These are phyloP conservation scores for Ammodytes dubius DNA, from an alignment of 2,113 vertebrate species.

Conservation along the genomic window DNA sequence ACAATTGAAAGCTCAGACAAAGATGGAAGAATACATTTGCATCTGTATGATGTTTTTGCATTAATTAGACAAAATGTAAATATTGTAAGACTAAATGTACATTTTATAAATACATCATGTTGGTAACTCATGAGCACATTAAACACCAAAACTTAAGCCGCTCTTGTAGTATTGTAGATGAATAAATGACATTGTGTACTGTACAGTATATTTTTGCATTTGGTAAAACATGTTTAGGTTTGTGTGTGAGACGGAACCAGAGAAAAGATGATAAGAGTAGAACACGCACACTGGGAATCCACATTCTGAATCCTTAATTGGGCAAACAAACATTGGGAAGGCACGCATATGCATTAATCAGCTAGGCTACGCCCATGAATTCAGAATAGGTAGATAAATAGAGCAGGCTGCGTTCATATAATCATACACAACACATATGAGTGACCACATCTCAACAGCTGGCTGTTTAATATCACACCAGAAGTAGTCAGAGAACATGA, in stretches of 20 bases:
- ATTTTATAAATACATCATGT: slow-evolving; percentile 14
- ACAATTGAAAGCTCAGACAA: background rate
- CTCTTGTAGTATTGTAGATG: background rate
- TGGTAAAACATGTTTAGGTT: background rate
- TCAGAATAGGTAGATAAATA: slow-evolving; percentile 55
- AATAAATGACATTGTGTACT: slow-evolving; percentile 11
- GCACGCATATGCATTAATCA: slow-evolving; percentile 53
- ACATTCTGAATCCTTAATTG: slow-evolving; percentile 39
- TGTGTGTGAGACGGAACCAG: background rate
- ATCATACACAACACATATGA: slow-evolving; percentile 39
- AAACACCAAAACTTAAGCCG: slow-evolving; percentile 1
- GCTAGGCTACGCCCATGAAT: slow-evolving; percentile 53
- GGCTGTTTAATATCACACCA: slow-evolving; percentile 39
- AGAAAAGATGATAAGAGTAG: slow-evolving; percentile 3
- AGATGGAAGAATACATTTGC: slow-evolving; percentile 24
- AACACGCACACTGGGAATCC: background rate
- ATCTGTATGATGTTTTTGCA: slow-evolving; percentile 42
- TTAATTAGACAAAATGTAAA: slow-evolving; percentile 46
- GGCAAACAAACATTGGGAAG: slow-evolving; percentile 47
- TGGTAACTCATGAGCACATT: background rate
- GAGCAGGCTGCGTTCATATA: background rate
- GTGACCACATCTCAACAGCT: slow-evolving; percentile 43
- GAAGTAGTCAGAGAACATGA: slow-evolving; percentile 41
- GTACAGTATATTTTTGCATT: slow-evolving; percentile 18
- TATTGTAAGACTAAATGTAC: slow-evolving; percentile 27